phyloP scores from a whole-genome alignment of 1,140 invertebrate species.

The Scaptomyza pallida region DNA sequence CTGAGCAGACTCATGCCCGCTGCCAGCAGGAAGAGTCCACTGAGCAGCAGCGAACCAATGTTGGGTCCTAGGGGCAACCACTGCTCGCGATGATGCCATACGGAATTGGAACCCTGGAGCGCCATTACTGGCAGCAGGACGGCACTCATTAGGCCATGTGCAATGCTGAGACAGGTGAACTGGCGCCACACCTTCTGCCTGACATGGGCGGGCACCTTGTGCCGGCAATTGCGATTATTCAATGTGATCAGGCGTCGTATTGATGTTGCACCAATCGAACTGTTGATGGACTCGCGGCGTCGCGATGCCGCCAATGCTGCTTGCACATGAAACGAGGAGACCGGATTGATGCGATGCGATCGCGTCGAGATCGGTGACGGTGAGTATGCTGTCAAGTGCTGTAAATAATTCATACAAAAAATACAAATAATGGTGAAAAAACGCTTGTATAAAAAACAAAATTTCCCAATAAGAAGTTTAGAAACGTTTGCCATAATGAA shows the following conservation, averaged over 20 bases:
- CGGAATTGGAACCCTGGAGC: conserved; percentile 85
- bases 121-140: conserved; percentile 87
- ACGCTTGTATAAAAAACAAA: too few relatives aligned
- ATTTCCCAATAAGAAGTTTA: too few relatives aligned
- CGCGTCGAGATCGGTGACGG: conserved; percentile 86
- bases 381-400: conserved; percentile 86
- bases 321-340: conserved; percentile 80
- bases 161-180: conserved; percentile 86
- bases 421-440: background rate
- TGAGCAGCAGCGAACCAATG: conserved; percentile 86
- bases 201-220: conserved; percentile 85
- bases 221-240: conserved; percentile 85
- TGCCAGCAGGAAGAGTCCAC: conserved; percentile 85
- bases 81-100: conserved; percentile 84
- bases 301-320: conserved; percentile 82
- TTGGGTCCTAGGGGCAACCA: conserved; percentile 80
- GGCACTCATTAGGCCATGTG: conserved; percentile 86
- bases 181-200: conserved; percentile 85
- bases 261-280: conserved; percentile 88
- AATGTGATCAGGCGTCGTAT: conserved; percentile 87
- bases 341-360: conserved; percentile 85
- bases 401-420: conserved; percentile 1
- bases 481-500: too few relatives aligned
- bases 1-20: conserved; percentile 85
- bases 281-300: conserved; percentile 87